Evolutionary conservation across 2,797 vertebrate species (phyloP).

Genomic region (Neosilurus mollespiculum): DNA sequence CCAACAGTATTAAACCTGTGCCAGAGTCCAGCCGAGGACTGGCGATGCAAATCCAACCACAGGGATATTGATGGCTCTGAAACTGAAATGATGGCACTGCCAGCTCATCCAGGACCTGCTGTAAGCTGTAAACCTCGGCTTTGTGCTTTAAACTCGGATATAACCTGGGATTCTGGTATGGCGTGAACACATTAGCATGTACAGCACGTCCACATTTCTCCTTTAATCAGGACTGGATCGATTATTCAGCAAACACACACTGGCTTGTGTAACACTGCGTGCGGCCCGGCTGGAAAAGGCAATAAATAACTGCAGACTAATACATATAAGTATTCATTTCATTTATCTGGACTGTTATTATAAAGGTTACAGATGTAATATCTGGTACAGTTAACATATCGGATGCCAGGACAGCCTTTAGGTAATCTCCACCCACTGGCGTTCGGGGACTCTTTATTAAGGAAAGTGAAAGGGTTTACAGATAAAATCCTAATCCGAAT

Average conservation of each 20-base stretch:
- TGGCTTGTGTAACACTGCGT: background rate
- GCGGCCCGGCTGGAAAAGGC: background rate
- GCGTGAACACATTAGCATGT: background rate
- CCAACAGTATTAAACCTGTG: background rate
- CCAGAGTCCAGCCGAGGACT: background rate
- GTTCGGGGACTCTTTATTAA: background rate
- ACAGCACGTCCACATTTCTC: background rate
- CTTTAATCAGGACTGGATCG: background rate
- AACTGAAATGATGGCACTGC: background rate
- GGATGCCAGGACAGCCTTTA: background rate
- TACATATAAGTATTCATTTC: background rate
- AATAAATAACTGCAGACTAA: background rate
- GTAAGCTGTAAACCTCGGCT: background rate
- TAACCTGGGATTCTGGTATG: background rate
- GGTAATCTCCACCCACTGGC: background rate
- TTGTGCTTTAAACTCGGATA: background rate
- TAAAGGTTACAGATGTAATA: background rate
- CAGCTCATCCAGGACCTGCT: conserved; percentile 3
- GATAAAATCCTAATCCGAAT: background rate
- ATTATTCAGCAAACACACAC: background rate
- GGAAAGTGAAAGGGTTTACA: background rate
- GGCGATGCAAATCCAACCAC: background rate
- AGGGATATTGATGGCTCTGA: too few species aligned
- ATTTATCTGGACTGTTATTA: background rate
- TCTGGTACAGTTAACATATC: background rate